A percentile compares a stretch with the other conserved stretches of the same genome.
Conservation (phyloP, 2,797 vertebrate genomes). For the Danio choprae region DNA sequence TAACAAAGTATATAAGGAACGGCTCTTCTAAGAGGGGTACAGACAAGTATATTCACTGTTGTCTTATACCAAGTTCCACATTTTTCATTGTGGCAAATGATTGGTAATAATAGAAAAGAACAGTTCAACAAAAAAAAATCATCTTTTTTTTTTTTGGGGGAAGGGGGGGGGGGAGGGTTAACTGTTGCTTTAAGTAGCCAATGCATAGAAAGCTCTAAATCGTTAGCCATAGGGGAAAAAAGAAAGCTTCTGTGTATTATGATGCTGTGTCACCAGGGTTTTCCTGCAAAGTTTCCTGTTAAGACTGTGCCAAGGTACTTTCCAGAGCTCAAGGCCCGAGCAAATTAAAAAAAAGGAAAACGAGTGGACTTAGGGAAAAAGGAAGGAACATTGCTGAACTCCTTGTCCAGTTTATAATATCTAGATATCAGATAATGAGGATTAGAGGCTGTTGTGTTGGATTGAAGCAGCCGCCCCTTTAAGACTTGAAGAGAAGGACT, state of each 20-base stretch:
- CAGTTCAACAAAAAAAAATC: background rate
- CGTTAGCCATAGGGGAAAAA: background rate
- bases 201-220: background rate
- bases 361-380: conserved; percentile 7
- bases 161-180: no score
- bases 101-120: background rate
- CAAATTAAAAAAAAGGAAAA: conserved; percentile 28
- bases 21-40: background rate
- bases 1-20: background rate
- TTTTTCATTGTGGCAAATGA: conserved; percentile 6
- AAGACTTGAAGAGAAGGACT: conserved; percentile 4
- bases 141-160: no score
- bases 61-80: background rate
- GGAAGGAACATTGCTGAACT: conserved; percentile 16
- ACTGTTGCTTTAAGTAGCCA: background rate
- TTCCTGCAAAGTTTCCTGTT: conserved; percentile 55
- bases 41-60: background rate
- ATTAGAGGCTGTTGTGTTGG: conserved; percentile 4
- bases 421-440: conserved; percentile 7
- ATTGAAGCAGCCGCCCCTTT: conserved; percentile 17
- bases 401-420: conserved; percentile 32
- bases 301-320: conserved; percentile 52
- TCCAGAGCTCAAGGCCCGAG: conserved; percentile 44
- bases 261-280: conserved; percentile 26
- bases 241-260: conserved; percentile 25